Evolutionary conservation across 2,888 invertebrate genomes (phyloP).

Genomic region (Pristionchus exspectatus): DNA sequence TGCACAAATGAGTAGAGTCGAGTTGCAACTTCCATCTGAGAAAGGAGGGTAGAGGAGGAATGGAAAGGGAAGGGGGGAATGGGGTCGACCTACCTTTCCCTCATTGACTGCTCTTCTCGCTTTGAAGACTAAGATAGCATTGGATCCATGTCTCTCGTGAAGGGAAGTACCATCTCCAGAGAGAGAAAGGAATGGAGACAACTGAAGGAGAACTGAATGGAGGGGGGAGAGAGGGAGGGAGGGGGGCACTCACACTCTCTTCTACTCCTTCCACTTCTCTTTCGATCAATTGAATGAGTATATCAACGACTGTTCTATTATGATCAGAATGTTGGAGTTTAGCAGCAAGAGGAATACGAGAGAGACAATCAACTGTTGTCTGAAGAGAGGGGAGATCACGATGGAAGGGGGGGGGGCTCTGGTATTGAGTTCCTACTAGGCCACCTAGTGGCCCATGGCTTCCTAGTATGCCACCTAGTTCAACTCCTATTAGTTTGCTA

Average conservation of each 20-base stretch:
- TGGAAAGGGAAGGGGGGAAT: not conserved
- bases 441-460: too few relatives aligned
- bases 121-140: not conserved
- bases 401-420: not conserved
- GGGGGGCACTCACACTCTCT: not conserved
- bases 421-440: too few relatives aligned
- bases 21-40: slow-evolving; percentile 33
- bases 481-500: too few relatives aligned
- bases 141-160: slow-evolving; percentile 15
- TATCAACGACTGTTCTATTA: slow-evolving; percentile 11
- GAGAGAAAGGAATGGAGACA: slow-evolving; percentile 5
- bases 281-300: not conserved
- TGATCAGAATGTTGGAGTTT: not conserved
- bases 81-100: not conserved
- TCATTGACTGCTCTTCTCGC: slow-evolving; percentile 19
- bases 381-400: not conserved
- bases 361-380: not conserved
- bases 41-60: not conserved
- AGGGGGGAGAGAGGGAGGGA: not conserved
- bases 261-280: slow-evolving; percentile 40
- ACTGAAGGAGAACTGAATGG: not conserved
- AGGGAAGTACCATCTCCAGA: not conserved
- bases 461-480: too few relatives aligned
- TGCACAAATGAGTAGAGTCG: slow-evolving; percentile 20
- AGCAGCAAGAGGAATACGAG: slow-evolving; percentile 10